Conservation (phyloP, 2,113 vertebrate genomes). For the Bufo bufo region DNA sequence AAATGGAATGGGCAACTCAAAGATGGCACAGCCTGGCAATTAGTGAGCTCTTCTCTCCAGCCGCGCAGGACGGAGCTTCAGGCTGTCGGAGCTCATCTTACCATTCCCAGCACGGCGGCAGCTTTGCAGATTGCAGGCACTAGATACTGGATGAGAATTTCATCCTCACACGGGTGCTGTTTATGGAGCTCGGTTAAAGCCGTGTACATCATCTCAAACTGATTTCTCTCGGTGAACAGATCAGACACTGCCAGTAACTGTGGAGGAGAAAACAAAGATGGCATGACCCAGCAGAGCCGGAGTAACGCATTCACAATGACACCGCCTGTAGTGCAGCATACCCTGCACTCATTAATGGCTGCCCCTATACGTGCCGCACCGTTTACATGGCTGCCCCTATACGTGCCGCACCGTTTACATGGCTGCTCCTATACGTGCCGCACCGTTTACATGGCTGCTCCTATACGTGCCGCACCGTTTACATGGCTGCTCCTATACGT, state of each 20-base stretch:
- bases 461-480: too few relatives aligned
- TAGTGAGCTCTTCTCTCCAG: not conserved
- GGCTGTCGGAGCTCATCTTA: constrained; percentile 79
- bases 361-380: not conserved
- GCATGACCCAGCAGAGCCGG: not conserved
- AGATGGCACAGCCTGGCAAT: not conserved
- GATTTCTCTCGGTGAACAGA: constrained; percentile 95
- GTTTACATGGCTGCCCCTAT: too few relatives aligned
- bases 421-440: too few relatives aligned
- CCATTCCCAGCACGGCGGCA: constrained; percentile 96
- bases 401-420: too few relatives aligned
- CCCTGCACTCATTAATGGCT: not conserved
- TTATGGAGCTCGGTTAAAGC: constrained; percentile 90
- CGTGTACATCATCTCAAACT: constrained; percentile 98
- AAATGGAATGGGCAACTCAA: not conserved
- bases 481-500: too few relatives aligned
- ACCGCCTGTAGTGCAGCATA: not conserved
- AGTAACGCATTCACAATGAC: not conserved
- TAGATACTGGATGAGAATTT: constrained; percentile 94
- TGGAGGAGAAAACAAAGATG: not conserved
- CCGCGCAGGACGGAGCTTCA: constrained; percentile 69
- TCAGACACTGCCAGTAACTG: constrained; percentile 97
- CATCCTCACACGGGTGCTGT: constrained; percentile 91
- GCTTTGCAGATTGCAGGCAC: constrained; percentile 96
- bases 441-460: too few relatives aligned